Conservation (phyloP, 2,797 vertebrate species). For the Sphenopsis melanotis region DNA sequence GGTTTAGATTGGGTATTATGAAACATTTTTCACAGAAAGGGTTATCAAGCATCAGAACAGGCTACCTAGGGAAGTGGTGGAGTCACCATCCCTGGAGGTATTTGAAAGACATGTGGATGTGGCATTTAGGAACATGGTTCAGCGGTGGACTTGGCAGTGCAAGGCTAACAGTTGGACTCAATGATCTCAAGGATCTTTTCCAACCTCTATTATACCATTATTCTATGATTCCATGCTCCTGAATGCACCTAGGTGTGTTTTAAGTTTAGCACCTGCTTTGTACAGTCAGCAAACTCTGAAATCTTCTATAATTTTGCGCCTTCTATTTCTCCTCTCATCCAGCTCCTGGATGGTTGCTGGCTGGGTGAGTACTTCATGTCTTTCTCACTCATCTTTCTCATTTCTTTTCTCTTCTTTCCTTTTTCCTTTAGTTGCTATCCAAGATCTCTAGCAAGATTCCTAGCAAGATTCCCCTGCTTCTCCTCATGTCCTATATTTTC, state of each 20-base stretch:
- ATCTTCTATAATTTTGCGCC: not conserved
- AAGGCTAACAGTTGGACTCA: rapidly evolving
- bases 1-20: not conserved
- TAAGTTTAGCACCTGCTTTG: not conserved
- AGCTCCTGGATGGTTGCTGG: not conserved
- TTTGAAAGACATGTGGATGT: not conserved
- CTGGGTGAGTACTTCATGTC: not conserved
- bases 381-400: not conserved
- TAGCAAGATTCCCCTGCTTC: not conserved
- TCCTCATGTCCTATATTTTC: not conserved
- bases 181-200: not conserved
- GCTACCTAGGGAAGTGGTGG: not conserved
- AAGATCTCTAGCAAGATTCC: not conserved
- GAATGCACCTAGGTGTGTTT: not conserved
- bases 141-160: not conserved
- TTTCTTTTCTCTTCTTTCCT: not conserved
- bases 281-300: not conserved
- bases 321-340: not conserved
- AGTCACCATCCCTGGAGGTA: not conserved
- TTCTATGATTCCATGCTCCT: not conserved
- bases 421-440: not conserved
- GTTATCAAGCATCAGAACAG: not conserved
- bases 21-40: not conserved
- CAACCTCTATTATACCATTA: too few relatives aligned
- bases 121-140: not conserved